These are phyloP conservation scores for Eulemur coronatus DNA, from an alignment of 2,797 vertebrate species.

Conservation along the genomic window DNA sequence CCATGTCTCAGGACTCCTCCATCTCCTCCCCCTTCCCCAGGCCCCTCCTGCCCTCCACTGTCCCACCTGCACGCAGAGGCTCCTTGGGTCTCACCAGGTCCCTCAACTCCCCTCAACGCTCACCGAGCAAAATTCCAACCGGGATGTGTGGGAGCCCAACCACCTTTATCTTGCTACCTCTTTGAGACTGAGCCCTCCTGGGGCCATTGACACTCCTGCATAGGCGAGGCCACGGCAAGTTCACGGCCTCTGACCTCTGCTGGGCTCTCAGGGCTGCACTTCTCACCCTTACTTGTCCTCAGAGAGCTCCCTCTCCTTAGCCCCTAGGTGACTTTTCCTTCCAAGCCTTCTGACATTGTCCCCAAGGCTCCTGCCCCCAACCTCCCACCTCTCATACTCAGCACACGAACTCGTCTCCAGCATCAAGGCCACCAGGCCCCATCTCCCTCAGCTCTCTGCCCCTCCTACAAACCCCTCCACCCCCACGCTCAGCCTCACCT, in stretches of 20 bases:
- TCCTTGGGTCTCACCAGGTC: neutral
- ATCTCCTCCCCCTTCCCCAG: neutral
- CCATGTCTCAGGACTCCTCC: rapidly evolving
- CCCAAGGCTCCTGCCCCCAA: neutral
- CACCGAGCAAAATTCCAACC: neutral
- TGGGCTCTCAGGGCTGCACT: neutral
- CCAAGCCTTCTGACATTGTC: neutral
- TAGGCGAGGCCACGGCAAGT: neutral
- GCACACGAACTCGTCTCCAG: neutral
- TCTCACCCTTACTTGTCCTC: neutral
- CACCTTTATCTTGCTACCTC: neutral
- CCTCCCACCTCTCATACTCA: neutral
- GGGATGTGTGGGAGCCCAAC: rapidly evolving
- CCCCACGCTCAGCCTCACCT: neutral
- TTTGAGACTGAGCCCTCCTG: neutral
- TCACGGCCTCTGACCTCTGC: neutral
- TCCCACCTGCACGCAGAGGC: neutral
- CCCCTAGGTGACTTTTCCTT: no score
- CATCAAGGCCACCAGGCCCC: neutral
- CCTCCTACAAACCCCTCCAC: neutral
- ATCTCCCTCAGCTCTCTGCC: neutral
- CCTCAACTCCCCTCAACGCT: neutral
- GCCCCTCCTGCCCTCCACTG: neutral
- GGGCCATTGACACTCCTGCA: neutral
- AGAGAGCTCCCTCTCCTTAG: neutral